Evolutionary conservation across 2,888 invertebrate species (phyloP), one percentile per base, ranked within the genome.

Genomic region (Zelleria hepariella): DNA sequence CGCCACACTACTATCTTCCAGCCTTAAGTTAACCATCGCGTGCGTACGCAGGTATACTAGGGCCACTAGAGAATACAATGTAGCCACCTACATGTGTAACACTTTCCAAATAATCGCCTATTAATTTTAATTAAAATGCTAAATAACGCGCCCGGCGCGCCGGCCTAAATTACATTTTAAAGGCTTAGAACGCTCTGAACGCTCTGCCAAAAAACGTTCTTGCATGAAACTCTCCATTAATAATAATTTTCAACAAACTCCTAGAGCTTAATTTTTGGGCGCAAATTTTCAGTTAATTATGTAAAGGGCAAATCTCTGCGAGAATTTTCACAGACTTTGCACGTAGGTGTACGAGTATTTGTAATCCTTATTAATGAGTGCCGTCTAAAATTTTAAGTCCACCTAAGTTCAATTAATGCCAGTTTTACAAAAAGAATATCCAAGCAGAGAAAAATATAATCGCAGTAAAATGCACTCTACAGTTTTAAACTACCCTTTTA

Each of bases 81-180:
- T 51, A 60, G 57, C 57, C 57, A 42, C 57, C n/a, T n/a, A n/a
- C n/a, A n/a, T n/a, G n/a, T n/a, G 47, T 47, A 69, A 71, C 68
- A 68, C 67, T 69, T 73, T 72, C 71, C 60, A 60, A 77, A 75
- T 82, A 82, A 82, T 83, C 74, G 77, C 73, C 82, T 75, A 85
- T 85, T 83, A 83, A 85, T 85, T 79, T 81, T 78, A 80, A 85
- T 85, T 84, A 81, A 80, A 81, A 78, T 74, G 74, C 80, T 83
- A 82, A 84, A 84, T 82, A 83, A 80, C 75, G 73, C 63, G 67
- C 15, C 71, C 68, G 66, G 71, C 73, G 68, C 72, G 73, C 75
- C 78, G 74, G 72, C 67, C 75, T 78, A 81, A 84, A 83, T 84
- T 80, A 75, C 70, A 72, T 65, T 72, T 76, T 76, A 76, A 73